phyloP scores from a whole-genome alignment of 2,888 invertebrate genomes.

The Drosophila helvetica region DNA sequence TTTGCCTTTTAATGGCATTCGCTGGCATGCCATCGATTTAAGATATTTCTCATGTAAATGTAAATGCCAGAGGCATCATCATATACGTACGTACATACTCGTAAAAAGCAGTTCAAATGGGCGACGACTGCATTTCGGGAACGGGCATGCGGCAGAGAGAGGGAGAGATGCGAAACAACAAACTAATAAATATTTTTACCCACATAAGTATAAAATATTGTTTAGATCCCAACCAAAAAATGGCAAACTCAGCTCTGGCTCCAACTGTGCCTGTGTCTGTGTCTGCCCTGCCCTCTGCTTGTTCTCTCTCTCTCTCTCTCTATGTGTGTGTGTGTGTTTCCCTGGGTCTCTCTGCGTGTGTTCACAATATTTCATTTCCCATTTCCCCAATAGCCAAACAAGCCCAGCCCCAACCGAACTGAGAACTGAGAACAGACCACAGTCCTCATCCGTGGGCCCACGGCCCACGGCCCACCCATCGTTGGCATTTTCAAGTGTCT shows the following conservation, averaged over 20 bases:
- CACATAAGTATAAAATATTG: slow-evolving; percentile 75
- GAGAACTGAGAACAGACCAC: not conserved
- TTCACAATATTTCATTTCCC: slow-evolving; percentile 70
- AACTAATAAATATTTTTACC: slow-evolving; percentile 71
- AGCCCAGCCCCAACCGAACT: slow-evolving; percentile 1
- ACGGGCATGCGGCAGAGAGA: not conserved
- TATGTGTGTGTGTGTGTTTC: slow-evolving; percentile 2
- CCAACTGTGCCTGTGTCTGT: slow-evolving; percentile 2
- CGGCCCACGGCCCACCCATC: slow-evolving; percentile 16
- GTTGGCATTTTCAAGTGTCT: slow-evolving; percentile 74
- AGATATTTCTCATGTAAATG: slow-evolving; percentile 45
- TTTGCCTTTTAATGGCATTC: slow-evolving; percentile 36
- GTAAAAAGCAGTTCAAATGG: slow-evolving; percentile 41
- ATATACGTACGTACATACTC: not conserved
- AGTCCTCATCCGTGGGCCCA: not conserved
- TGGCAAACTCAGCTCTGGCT: slow-evolving; percentile 30
- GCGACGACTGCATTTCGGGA: slow-evolving; percentile 1
- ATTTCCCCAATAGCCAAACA: slow-evolving; percentile 10
- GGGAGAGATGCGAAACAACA: slow-evolving; percentile 50
- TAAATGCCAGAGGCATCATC: slow-evolving; percentile 15
- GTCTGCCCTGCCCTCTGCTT: not conserved
- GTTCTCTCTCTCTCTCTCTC: not conserved
- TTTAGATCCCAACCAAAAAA: slow-evolving; percentile 47
- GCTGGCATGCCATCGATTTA: slow-evolving; percentile 3
- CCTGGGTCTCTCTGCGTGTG: slow-evolving; percentile 27